Conservation (phyloP, 2,797 vertebrate genomes). For the Crenichthys baileyi region DNA sequence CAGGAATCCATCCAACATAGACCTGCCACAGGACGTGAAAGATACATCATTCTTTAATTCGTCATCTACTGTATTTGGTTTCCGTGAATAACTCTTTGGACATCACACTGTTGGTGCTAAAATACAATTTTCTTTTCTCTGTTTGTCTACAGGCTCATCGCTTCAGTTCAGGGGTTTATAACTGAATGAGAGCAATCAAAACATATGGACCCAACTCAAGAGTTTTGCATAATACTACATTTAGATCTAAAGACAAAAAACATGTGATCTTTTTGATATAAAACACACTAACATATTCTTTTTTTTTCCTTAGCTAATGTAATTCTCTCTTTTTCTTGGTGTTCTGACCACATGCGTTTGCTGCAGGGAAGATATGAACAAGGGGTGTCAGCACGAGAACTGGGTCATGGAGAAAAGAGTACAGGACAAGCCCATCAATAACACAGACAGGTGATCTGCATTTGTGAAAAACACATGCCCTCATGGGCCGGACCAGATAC, state of each 20-base stretch:
- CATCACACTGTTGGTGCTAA: not conserved
- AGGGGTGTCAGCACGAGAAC: constrained; percentile 66
- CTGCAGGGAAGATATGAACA: constrained; percentile 64
- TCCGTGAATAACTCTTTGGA: not conserved
- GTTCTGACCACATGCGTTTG: constrained; percentile 55
- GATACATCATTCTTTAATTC: too few relatives aligned
- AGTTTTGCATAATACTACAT: not conserved
- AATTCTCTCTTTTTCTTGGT: constrained; percentile 32
- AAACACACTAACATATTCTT: not conserved
- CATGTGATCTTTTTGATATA: constrained; percentile 11
- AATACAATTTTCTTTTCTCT: not conserved
- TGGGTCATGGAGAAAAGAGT: constrained; percentile 71
- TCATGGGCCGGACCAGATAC: constrained; percentile 21
- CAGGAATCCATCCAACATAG: not conserved
- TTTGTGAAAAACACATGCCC: constrained; percentile 23
- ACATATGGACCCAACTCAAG: not conserved
- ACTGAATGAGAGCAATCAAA: not conserved
- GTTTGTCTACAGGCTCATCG: not conserved
- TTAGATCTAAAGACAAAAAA: constrained; percentile 22
- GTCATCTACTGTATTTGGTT: too few relatives aligned
- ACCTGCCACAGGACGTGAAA: not conserved
- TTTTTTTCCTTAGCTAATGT: constrained; percentile 30
- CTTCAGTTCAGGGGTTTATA: too few relatives aligned
- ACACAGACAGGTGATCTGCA: constrained; percentile 61
- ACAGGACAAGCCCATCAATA: constrained; percentile 69